phyloP scores from a whole-genome alignment of 2,797 vertebrate species.

The Sebastes wilsoni region DNA sequence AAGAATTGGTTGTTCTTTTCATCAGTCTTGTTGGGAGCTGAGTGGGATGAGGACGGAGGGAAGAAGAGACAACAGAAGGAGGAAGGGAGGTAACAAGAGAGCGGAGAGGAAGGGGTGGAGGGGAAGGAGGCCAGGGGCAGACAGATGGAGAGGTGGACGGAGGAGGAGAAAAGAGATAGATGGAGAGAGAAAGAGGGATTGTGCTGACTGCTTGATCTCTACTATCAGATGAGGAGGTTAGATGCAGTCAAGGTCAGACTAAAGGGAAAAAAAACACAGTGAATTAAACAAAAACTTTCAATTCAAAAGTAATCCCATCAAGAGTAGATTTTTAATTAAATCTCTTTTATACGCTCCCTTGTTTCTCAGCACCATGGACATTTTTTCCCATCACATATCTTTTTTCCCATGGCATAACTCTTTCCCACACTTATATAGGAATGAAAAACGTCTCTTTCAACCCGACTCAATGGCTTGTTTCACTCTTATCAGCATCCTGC shows the following conservation, averaged over 20 bases:
- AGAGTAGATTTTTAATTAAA: slow-evolving; percentile 68
- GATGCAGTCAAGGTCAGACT: slow-evolving; percentile 50
- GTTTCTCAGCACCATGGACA: slow-evolving; percentile 45
- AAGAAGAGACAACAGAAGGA: slow-evolving; percentile 5
- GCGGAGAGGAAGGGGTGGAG: not conserved
- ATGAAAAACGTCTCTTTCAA: slow-evolving; percentile 61
- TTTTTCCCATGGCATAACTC: slow-evolving; percentile 59
- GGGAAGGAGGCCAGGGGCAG: not conserved
- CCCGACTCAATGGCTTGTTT: slow-evolving; percentile 66
- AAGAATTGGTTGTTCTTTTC: slow-evolving; percentile 57
- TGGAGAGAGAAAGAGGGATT: slow-evolving; percentile 1
- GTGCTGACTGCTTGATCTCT: slow-evolving; percentile 31
- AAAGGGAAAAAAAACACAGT: not conserved
- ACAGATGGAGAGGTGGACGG: slow-evolving; percentile 41
- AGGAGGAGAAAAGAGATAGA: slow-evolving; percentile 23
- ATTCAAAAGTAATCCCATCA: slow-evolving; percentile 65
- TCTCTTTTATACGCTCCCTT: slow-evolving; percentile 28
- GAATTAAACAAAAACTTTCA: slow-evolving; percentile 47
- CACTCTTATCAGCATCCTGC: slow-evolving; percentile 69
- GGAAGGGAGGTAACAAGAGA: slow-evolving; percentile 14
- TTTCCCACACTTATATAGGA: slow-evolving; percentile 75
- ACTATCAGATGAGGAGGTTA: slow-evolving; percentile 34
- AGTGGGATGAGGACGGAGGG: slow-evolving; percentile 25
- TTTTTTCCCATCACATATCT: slow-evolving; percentile 66
- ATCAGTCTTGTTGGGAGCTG: slow-evolving; percentile 51